These are phyloP conservation scores for Ancistrus triradiatus DNA, from an alignment of 2,113 vertebrate genomes.

Conservation along the genomic window DNA sequence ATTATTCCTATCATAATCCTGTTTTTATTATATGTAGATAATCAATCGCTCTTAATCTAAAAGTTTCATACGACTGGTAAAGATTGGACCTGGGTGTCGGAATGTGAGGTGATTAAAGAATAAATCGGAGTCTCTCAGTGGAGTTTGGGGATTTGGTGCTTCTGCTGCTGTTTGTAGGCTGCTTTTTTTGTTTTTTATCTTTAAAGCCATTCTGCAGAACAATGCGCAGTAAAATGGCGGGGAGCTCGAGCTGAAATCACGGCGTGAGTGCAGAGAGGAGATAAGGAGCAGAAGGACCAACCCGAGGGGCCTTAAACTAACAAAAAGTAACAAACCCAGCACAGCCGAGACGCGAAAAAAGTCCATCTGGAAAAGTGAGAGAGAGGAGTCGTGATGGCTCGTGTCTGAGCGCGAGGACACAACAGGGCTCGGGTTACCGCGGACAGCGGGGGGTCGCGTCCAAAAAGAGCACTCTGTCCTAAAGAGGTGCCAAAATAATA, in stretches of 20 bases:
- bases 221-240: constrained; percentile 63
- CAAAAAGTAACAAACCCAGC: constrained; percentile 71
- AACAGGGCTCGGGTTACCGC: constrained; percentile 57
- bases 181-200: too few relatives aligned
- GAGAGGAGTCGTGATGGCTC: constrained; percentile 69
- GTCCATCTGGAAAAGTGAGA: constrained; percentile 71
- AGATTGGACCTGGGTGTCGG: too few relatives aligned
- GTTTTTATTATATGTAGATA: too few relatives aligned
- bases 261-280: constrained; percentile 69
- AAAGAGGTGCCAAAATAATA: too few relatives aligned
- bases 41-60: too few relatives aligned
- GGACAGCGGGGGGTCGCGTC: background rate
- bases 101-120: too few relatives aligned
- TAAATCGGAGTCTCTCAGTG: too few relatives aligned
- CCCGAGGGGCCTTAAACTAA: constrained; percentile 62
- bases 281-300: constrained; percentile 66
- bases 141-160: constrained; percentile 50
- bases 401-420: constrained; percentile 50
- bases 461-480: too few relatives aligned
- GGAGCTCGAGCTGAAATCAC: constrained; percentile 70
- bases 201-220: constrained; percentile 66
- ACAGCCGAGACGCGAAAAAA: constrained; percentile 37
- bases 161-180: constrained; percentile 16
- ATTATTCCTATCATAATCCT: too few relatives aligned
- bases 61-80: too few relatives aligned